Percentiles rank a stretch among this genome's conserved stretches.
phyloP scores from a whole-genome alignment of 1,140 invertebrate species.

The Hermetia illucens region DNA sequence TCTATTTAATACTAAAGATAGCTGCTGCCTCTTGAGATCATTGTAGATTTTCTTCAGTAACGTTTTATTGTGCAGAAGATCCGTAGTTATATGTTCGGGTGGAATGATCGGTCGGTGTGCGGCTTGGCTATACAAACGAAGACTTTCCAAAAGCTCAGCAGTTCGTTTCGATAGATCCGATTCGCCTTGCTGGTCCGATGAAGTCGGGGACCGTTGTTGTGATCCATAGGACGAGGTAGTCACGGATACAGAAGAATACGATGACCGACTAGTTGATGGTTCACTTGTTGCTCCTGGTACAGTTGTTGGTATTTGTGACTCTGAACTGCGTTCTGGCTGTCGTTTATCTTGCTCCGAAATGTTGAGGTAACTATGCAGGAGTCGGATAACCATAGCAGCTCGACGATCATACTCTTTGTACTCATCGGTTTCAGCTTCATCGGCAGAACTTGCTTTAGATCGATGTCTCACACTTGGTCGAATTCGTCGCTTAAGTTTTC shows the following conservation, averaged over 20 bases:
- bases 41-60: conserved; percentile 21
- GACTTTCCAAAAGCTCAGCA: conserved; percentile 6
- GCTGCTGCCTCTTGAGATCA: conserved; percentile 21
- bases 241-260: not conserved
- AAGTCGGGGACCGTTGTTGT: too few species aligned
- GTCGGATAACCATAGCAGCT: too few species aligned
- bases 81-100: conserved; percentile 8
- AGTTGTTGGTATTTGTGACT: too few species aligned
- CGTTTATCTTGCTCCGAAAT: too few species aligned
- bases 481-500: conserved; percentile 37
- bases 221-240: not conserved
- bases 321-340: too few species aligned
- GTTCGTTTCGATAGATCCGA: too few species aligned
- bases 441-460: conserved; percentile 14
- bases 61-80: conserved; percentile 18
- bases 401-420: not conserved
- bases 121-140: conserved; percentile 5
- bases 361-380: too few species aligned
- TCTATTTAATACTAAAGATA: conserved; percentile 15
- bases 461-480: conserved; percentile 45
- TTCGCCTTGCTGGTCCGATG: too few species aligned
- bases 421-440: conserved; percentile 4
- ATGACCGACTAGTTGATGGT: too few species aligned
- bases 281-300: too few species aligned
- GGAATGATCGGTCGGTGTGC: not conserved